These are phyloP conservation scores for Sisor rabdophorus DNA, from an alignment of 2,113 vertebrate species.

Conservation along the genomic window DNA sequence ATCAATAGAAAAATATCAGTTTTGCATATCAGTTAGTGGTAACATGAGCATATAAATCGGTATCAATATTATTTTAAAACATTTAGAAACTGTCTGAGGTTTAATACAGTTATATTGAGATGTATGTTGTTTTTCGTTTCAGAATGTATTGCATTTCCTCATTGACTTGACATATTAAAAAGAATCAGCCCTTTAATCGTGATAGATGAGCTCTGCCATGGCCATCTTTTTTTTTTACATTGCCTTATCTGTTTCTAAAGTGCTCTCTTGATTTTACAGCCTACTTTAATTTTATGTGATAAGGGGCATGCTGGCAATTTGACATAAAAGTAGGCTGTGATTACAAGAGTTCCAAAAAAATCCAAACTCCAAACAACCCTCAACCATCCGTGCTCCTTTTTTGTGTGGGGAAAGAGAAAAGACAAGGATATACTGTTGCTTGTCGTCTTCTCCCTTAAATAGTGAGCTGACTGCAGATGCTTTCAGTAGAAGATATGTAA, in stretches of 20 bases:
- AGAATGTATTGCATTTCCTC: not conserved
- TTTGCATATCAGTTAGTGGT: no score
- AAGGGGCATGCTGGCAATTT: conserved; percentile 43
- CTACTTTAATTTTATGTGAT: conserved; percentile 44
- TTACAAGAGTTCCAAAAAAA: conserved; percentile 28
- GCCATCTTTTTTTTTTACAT: conserved; percentile 8
- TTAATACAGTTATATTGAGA: not conserved
- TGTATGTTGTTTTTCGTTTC: not conserved
- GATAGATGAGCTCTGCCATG: not conserved
- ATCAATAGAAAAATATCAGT: no score
- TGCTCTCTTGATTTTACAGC: conserved; percentile 24
- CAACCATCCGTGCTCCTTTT: conserved; percentile 13
- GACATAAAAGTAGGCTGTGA: conserved; percentile 14
- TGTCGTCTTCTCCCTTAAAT: conserved; percentile 7
- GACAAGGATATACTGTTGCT: conserved; percentile 22
- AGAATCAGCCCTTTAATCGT: conserved; percentile 2
- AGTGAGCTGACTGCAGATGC: conserved; percentile 20
- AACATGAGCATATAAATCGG: no score
- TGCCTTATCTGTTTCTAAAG: conserved; percentile 40
- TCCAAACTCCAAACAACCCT: not conserved
- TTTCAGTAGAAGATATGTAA: conserved; percentile 35
- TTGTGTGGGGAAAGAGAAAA: conserved; percentile 27
- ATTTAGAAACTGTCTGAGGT: no score
- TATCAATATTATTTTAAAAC: no score
- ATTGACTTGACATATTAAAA: not conserved